Evolutionary conservation across 2,797 vertebrate species (phyloP), one percentile per base, ranked within the genome.

Genomic region (Graptemys geographica): DNA sequence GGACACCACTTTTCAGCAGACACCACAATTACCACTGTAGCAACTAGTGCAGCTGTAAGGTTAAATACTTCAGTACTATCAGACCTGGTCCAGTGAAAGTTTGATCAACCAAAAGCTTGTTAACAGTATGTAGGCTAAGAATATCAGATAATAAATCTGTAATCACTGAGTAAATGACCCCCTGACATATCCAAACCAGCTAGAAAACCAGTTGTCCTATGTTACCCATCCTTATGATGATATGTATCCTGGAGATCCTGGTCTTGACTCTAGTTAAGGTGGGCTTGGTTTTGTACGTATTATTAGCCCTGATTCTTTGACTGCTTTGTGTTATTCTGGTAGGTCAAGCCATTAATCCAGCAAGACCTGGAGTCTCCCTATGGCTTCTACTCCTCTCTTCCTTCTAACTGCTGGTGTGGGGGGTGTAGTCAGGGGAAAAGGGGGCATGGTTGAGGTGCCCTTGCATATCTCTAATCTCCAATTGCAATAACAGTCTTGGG

Each of bases 81-180:
- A 81, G 11, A 44, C 8, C n/a, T 91, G 6, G 37, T 79, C 18
- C 33, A 79, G 49, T 18, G 90, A 28, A 92, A 89, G 49, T 47
- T 84, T 89, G 31, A 88, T 47, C 95, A 53, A 84, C 87, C 25
- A 93, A 90, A 78, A 96, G 65, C 4, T 84, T 93, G 86, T 8
- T 69, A n/a, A 81, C 15, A 33, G 6, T 37, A 8, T 11, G 21
- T 49, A 33, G 49, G 81, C 84, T 62, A 86, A 90, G 27, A 92
- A 4, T 51, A 51, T 16, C 15, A 51, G 51, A 16, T 51, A 51
- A 51, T 51, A 51, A 51, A 51, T 51, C 51, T 51, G 51, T 51
- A 51, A 51, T 51, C 51, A 4, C 19, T 0, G 0, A 88, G 13
- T 25, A 76, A 2, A 47, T 44, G 3, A 52, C 86, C 31, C 72